Conservation (phyloP, 1,140 invertebrate species). For the Mylabris phalerata region DNA sequence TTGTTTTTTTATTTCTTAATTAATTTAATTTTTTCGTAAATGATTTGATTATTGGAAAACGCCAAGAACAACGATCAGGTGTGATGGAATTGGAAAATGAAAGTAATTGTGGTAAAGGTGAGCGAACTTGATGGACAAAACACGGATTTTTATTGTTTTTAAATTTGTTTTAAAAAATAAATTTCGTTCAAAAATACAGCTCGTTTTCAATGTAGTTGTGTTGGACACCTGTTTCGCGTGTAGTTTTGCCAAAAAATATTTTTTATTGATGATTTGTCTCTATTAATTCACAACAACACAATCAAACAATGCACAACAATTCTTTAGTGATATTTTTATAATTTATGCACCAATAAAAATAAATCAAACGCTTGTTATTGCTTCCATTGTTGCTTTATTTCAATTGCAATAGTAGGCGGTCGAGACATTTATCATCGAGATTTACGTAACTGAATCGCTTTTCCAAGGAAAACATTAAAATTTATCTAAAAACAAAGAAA, state of each 20-base stretch:
- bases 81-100: conserved; percentile 13
- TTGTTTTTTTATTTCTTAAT: too few relatives aligned
- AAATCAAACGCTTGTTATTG: too few relatives aligned
- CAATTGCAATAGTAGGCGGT: conserved; percentile 1
- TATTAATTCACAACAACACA: neutral
- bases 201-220: conserved; percentile 1
- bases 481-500: too few relatives aligned
- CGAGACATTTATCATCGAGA: neutral
- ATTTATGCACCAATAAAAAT: too few relatives aligned
- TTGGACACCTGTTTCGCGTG: conserved; percentile 8
- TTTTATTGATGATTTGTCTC: neutral
- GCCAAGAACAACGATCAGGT: neutral
- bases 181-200: too few relatives aligned
- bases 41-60: neutral
- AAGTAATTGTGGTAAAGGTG: conserved; percentile 6
- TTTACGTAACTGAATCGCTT: too few relatives aligned
- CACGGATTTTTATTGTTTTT: too few relatives aligned
- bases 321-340: neutral
- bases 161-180: too few relatives aligned
- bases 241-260: conserved; percentile 1
- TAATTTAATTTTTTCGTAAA: neutral
- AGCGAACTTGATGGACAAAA: neutral
- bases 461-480: too few relatives aligned
- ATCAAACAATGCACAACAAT: neutral
- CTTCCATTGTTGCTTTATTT: too few relatives aligned